These are phyloP conservation scores for Leptinotarsa texana DNA, from an alignment of 1,140 invertebrate genomes.

Conservation along the genomic window DNA sequence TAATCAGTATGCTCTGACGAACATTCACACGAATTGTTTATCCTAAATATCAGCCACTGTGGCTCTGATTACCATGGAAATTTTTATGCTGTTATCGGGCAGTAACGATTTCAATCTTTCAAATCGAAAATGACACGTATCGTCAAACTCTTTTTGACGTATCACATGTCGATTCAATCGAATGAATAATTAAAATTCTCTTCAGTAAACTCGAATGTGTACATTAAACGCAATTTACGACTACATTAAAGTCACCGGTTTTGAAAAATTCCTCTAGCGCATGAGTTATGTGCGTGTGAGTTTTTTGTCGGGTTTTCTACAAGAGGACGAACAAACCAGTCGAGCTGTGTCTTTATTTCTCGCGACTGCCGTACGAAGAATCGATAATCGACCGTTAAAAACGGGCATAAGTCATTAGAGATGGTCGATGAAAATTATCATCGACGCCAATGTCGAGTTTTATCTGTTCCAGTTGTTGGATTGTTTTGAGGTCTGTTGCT, in stretches of 20 bases:
- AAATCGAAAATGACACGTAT: not conserved
- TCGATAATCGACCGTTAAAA: slow-evolving; percentile 25
- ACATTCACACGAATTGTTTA: too few species aligned
- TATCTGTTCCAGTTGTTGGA: not conserved
- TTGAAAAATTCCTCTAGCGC: slow-evolving; percentile 15
- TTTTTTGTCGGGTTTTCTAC: slow-evolving; percentile 3
- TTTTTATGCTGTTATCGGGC: too few species aligned
- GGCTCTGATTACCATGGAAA: too few species aligned
- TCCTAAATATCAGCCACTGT: too few species aligned
- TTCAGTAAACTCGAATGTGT: slow-evolving; percentile 7
- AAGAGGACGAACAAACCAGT: slow-evolving; percentile 15
- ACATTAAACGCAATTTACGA: slow-evolving; percentile 18
- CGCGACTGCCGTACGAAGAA: slow-evolving; percentile 6
- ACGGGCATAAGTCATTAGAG: slow-evolving; percentile 16
- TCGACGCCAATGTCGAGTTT: slow-evolving; percentile 13
- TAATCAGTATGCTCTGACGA: too few species aligned
- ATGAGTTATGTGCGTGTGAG: slow-evolving; percentile 5
- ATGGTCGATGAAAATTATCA: slow-evolving; percentile 9
- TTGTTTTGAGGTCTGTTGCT: too few species aligned
- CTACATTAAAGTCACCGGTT: slow-evolving; percentile 16
- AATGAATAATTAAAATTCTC: slow-evolving; percentile 10
- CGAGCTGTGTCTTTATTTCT: slow-evolving; percentile 13
- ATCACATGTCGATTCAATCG: slow-evolving; percentile 5
- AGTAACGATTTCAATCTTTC: not conserved
- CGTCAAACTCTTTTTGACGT: not conserved